These are phyloP conservation scores for Drosophila paracracens DNA, from an alignment of 2,888 invertebrate genomes.

Conservation along the genomic window DNA sequence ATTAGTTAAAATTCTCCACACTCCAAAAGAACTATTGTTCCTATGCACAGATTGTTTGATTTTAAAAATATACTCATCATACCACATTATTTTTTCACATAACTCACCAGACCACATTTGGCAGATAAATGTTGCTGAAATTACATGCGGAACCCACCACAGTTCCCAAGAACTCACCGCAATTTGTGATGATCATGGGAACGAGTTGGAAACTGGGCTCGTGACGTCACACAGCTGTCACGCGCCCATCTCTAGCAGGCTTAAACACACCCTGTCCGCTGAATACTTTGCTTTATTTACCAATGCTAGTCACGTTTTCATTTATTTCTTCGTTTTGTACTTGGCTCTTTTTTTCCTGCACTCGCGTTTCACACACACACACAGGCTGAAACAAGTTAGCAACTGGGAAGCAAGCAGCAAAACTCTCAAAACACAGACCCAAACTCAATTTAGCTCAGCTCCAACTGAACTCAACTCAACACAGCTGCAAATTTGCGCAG, in stretches of 20 bases:
- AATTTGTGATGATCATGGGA: background rate
- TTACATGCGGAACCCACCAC: background rate
- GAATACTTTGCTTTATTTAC: conserved; percentile 72
- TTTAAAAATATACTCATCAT: background rate
- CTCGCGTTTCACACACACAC: conserved; percentile 43
- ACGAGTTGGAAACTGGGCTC: conserved; percentile 19
- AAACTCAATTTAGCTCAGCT: conserved; percentile 3
- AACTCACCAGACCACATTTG: conserved; percentile 1
- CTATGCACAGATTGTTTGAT: background rate
- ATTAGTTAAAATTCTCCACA: conserved; percentile 22
- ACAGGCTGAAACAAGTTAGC: conserved; percentile 58
- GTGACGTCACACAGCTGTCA: conserved; percentile 32
- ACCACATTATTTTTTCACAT: background rate
- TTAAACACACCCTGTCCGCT: conserved; percentile 60
- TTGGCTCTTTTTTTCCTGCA: conserved; percentile 42
- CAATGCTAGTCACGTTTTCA: conserved; percentile 82
- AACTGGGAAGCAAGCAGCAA: conserved; percentile 28
- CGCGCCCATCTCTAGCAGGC: conserved; percentile 51
- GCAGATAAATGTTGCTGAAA: background rate
- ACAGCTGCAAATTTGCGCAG: conserved; percentile 18
- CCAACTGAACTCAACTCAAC: conserved; percentile 17
- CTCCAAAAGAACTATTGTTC: background rate
- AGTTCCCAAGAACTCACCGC: conserved; percentile 9
- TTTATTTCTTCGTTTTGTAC: conserved; percentile 42
- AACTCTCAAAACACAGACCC: conserved; percentile 7